These are phyloP conservation scores for Spea bombifrons DNA, from an alignment of 2,113 vertebrate genomes.

Conservation along the genomic window DNA sequence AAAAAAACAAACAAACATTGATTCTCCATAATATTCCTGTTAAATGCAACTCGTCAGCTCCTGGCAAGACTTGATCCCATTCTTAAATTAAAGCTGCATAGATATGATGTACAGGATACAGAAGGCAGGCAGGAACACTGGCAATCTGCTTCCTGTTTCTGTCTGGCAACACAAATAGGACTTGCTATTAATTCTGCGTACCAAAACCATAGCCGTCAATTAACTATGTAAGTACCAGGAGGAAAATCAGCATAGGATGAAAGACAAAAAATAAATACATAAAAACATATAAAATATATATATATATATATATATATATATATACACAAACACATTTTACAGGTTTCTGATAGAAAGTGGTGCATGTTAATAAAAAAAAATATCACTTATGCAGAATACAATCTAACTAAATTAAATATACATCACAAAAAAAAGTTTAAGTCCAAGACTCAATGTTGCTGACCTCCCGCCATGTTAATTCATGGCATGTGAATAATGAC, in stretches of 20 bases:
- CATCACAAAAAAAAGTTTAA: neutral
- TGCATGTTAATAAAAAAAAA: no score
- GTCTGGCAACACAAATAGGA: slow-evolving; percentile 33
- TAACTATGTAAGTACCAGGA: slow-evolving; percentile 8
- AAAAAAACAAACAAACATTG: neutral
- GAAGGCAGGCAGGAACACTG: slow-evolving; percentile 14
- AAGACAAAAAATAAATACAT: no score
- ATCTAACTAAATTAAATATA: no score
- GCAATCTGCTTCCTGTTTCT: slow-evolving; percentile 34
- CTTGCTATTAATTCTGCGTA: slow-evolving; percentile 17
- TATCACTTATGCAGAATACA: no score
- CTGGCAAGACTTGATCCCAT: slow-evolving; percentile 9
- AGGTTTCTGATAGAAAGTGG: no score
- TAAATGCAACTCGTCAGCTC: no score
- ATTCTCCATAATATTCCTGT: neutral
- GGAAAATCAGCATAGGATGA: neutral
- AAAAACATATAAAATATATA: no score
- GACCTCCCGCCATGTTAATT: slow-evolving; percentile 26
- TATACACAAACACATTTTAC: no score
- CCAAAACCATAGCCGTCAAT: slow-evolving; percentile 32
- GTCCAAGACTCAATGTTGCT: neutral
- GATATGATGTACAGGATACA: neutral
- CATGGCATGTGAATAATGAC: slow-evolving; percentile 30
- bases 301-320: no score
- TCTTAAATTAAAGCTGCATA: neutral